Percentiles rank a stretch among this genome's conserved stretches.
Conservation (phyloP, 2,888 invertebrate species). For the Busseola fusca region DNA sequence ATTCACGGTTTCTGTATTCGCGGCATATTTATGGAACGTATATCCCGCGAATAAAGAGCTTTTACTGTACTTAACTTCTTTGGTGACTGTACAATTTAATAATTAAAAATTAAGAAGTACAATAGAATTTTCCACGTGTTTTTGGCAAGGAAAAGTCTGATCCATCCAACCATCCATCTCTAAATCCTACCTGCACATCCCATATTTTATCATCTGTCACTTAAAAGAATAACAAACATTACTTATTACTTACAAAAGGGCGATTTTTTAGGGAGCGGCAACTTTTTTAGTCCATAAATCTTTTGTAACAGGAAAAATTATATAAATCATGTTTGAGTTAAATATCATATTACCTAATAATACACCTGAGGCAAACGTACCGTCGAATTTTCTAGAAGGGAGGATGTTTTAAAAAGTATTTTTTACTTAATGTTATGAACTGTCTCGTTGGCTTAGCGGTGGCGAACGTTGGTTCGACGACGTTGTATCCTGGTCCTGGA, state of each 20-base stretch:
- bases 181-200: not conserved
- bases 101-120: no score
- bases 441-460: not conserved
- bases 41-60: no score
- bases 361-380: conserved; percentile 14
- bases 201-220: not conserved
- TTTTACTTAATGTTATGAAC: not conserved
- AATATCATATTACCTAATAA: conserved; percentile 13
- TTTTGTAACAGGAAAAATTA: conserved; percentile 20
- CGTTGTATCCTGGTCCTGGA: not conserved
- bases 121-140: no score
- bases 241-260: conserved; percentile 10
- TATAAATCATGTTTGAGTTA: conserved; percentile 9
- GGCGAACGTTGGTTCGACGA: not conserved
- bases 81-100: no score
- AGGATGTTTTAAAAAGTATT: not conserved
- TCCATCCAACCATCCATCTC: not conserved
- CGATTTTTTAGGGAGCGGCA: not conserved
- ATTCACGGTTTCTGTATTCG: no score
- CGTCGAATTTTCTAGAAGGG: not conserved
- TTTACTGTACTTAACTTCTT: no score
- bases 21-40: no score
- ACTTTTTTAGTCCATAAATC: conserved; percentile 11
- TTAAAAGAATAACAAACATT: conserved; percentile 3
- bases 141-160: not conserved